These are phyloP conservation scores for Myripristis jacobus DNA, from an alignment of 2,797 vertebrate species.

Conservation along the genomic window DNA sequence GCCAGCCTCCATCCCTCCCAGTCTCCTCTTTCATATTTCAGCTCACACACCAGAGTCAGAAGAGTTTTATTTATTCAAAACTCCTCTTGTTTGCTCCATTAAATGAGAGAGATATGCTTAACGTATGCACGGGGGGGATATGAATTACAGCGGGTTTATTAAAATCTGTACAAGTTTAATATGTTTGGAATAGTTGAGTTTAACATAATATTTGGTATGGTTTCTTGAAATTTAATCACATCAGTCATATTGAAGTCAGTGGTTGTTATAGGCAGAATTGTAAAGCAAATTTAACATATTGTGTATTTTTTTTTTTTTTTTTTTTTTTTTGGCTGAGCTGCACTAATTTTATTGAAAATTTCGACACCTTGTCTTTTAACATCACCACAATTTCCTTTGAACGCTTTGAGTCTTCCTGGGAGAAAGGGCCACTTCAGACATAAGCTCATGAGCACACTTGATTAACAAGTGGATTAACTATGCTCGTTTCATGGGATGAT, in stretches of 20 bases:
- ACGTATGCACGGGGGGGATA: neutral
- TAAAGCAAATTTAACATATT: constrained; percentile 11
- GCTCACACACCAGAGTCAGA: constrained; percentile 48
- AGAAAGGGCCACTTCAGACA: constrained; percentile 83
- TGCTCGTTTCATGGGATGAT: constrained; percentile 85
- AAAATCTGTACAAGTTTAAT: neutral
- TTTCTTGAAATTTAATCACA: neutral
- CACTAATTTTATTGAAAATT: constrained; percentile 63
- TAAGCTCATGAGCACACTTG: constrained; percentile 82
- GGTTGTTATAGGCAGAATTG: constrained; percentile 10
- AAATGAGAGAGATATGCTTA: constrained; percentile 9
- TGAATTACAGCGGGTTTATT: constrained; percentile 6
- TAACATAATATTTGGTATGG: neutral
- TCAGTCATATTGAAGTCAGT: neutral
- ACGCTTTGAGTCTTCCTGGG: constrained; percentile 75
- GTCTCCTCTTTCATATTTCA: constrained; percentile 50
- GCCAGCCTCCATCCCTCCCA: constrained; percentile 38
- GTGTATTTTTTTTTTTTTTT: constrained; percentile 58
- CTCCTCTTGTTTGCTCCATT: constrained; percentile 32
- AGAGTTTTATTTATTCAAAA: constrained; percentile 43
- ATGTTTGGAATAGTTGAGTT: neutral
- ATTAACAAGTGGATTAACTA: constrained; percentile 89
- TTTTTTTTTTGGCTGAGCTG: constrained; percentile 63
- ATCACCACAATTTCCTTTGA: constrained; percentile 75
- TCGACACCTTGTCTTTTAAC: constrained; percentile 66